A percentile compares a stretch with the other conserved stretches of the same genome.
phyloP scores from a whole-genome alignment of 1,140 invertebrate genomes.

The Macrosteles quadrilineatus region DNA sequence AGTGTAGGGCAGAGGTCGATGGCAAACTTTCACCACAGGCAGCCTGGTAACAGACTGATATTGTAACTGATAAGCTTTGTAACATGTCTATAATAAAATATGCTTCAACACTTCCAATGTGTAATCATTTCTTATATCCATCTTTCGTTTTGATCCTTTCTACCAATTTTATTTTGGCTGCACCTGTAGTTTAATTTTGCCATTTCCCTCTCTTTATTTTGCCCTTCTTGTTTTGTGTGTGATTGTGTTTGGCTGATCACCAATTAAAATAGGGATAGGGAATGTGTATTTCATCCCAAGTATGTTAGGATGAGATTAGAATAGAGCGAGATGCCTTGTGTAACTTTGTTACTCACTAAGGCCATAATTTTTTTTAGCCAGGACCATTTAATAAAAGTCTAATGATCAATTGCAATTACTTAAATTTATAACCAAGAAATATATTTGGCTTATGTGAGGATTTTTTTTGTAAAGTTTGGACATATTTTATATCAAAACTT shows the following conservation, averaged over 20 bases:
- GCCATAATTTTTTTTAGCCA: no score
- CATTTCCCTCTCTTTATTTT: constrained; percentile 16
- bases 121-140: background rate
- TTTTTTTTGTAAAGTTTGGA: no score
- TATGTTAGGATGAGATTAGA: background rate
- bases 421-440: no score
- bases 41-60: constrained; percentile 36
- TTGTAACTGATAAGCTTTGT: constrained; percentile 5
- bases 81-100: constrained; percentile 15
- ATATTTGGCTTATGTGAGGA: no score
- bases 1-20: constrained; percentile 32
- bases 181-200: constrained; percentile 14
- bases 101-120: background rate
- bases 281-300: background rate
- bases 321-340: no score
- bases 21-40: constrained; percentile 55
- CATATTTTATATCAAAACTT: no score
- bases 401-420: no score
- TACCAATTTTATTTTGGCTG: constrained; percentile 2
- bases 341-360: no score
- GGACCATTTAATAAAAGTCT: no score
- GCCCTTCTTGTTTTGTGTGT: background rate
- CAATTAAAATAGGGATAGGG: background rate
- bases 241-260: background rate
- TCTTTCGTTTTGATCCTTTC: background rate